Conservation (phyloP, 2,113 vertebrate species). For the Nibea albiflora region DNA sequence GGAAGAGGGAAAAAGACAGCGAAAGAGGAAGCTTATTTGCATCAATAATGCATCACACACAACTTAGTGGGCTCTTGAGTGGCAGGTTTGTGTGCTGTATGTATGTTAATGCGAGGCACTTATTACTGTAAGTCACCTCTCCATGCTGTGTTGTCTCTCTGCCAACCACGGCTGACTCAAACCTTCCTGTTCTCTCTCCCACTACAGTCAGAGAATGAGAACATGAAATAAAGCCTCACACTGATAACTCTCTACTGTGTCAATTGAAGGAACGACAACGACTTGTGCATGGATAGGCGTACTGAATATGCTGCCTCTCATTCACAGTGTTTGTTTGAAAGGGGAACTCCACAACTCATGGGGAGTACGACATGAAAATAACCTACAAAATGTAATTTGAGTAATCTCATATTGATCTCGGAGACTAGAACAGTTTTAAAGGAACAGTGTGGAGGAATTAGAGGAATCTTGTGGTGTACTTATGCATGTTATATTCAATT, state of each 20-base stretch:
- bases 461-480: neutral
- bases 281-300: neutral
- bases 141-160: slow-evolving; percentile 7
- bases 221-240: neutral
- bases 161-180: neutral
- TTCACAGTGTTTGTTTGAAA: neutral
- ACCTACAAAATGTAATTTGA: neutral
- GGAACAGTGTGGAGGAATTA: no score
- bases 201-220: neutral
- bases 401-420: neutral
- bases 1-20: neutral
- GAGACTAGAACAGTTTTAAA: neutral
- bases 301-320: neutral
- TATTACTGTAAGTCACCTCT: slow-evolving; percentile 33
- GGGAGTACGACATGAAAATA: neutral
- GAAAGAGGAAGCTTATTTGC: slow-evolving; percentile 1
- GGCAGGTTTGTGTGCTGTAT: slow-evolving; percentile 17
- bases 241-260: neutral
- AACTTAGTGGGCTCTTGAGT: slow-evolving; percentile 5
- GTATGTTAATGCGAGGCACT: neutral
- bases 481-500: no score
- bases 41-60: slow-evolving; percentile 58
- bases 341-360: neutral
- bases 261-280: neutral
- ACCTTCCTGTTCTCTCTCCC: neutral